Base-by-base conservation (phyloP, 2,113 vertebrate genomes). In the Melanotaenia duboulayi region DNA sequence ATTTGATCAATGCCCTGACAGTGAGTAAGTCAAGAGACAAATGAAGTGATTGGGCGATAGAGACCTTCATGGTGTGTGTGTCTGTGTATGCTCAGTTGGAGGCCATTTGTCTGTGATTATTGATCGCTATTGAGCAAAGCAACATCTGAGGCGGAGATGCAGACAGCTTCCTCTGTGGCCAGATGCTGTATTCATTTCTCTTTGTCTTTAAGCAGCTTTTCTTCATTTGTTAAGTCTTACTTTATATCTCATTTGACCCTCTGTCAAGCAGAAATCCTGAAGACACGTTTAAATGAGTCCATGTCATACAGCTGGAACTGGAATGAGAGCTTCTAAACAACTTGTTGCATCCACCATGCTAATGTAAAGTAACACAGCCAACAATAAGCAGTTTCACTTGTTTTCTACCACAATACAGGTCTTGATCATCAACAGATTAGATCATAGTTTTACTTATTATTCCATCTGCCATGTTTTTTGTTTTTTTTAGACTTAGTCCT, bases 121-220 rank as follows among this genome's bases (percentile, higher is more conserved):
- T n/a, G 80, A 89, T 71, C 50, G 1, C 56, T 76, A 83, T 87
- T 77, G 87, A 81, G 46, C 62, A 48, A 54, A 69, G 65, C 55
- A 61, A 44, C 62, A 74, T 74, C 65, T 71, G 74, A 71, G 60
- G 62, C 65, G 0, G 22, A 62, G 52, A 39, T 32, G 28, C 74
- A 71, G 72, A 59, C 77, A 81, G 86, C 70, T 65, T 75, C 60
- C 74, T 79, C 71, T 65, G 71, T 51, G 71, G 71, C 73, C 23
- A 4, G 7, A 63, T 24, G 28, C 78, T 63, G 50, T 74, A 74
- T 69, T 68, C 55, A 54, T 54, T 56, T 74, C 69, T 76, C 65
- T n/a, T 65, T 83, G 81, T 85, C 65, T 79, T 81, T 77, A 83
- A 66, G 40, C 56, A 61, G 57, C n/a, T 73, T 71, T 61, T 54